These are phyloP conservation scores for Bellardia bayeri DNA, from an alignment of 2,888 invertebrate genomes.

Conservation along the genomic window DNA sequence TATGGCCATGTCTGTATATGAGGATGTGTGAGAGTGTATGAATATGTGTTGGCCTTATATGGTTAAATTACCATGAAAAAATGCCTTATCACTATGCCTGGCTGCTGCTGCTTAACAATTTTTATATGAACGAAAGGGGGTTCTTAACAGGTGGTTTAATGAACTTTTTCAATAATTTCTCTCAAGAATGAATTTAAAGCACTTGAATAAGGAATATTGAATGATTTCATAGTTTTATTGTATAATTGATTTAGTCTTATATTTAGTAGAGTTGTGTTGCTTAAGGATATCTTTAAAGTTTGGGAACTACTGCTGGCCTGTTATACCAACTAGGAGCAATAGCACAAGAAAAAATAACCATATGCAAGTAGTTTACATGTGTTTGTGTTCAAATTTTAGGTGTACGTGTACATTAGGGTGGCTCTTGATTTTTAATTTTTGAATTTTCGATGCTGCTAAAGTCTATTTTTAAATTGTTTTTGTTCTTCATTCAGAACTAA, in stretches of 20 bases:
- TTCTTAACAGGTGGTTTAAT: neutral
- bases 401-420: neutral
- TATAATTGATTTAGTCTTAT: no score
- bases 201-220: no score
- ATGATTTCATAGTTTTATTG: no score
- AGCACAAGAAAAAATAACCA: neutral
- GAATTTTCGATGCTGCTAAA: no score
- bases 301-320: constrained; percentile 10
- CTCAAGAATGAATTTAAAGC: no score
- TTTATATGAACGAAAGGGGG: constrained; percentile 5
- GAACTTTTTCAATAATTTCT: neutral
- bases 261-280: no score
- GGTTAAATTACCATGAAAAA: constrained; percentile 65
- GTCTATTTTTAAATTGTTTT: no score
- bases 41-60: constrained; percentile 42
- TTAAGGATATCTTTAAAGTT: neutral
- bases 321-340: neutral
- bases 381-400: constrained; percentile 20
- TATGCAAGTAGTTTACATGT: constrained; percentile 43
- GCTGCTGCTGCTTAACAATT: constrained; percentile 10
- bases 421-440: no score
- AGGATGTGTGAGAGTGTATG: neutral
- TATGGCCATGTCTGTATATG: constrained; percentile 29
- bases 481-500: no score
- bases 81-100: constrained; percentile 72